Conservation (phyloP, 2,888 invertebrate genomes). For the Hirtodrosophila duncani region DNA sequence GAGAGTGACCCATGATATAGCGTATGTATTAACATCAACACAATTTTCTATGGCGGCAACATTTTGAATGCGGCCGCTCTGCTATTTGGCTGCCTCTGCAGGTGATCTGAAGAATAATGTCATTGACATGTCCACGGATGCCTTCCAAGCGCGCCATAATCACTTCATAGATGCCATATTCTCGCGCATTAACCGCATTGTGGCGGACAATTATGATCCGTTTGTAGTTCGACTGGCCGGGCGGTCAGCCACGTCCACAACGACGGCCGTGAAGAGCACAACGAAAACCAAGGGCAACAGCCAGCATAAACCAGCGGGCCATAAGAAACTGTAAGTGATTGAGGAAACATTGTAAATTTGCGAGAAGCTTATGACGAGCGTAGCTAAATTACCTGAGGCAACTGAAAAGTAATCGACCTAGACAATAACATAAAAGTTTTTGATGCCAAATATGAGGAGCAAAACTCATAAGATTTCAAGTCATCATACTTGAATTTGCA, state of each 20-base stretch:
- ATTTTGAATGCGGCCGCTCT: too few species aligned
- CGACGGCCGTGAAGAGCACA: constrained; percentile 39
- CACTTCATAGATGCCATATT: constrained; percentile 90
- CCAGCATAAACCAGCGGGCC: constrained; percentile 43
- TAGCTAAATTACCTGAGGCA: too few species aligned
- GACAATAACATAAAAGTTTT: too few species aligned
- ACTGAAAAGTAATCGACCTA: too few species aligned
- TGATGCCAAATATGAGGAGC: too few species aligned
- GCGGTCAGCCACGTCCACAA: constrained; percentile 43
- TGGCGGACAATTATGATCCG: constrained; percentile 89
- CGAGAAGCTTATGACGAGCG: constrained; percentile 1
- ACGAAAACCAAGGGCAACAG: too few species aligned
- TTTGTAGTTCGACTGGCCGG: constrained; percentile 83
- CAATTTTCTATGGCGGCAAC: constrained; percentile 27
- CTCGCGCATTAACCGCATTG: constrained; percentile 88
- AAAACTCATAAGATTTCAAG: too few species aligned
- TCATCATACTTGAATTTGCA: too few species aligned
- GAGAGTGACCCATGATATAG: too few species aligned
- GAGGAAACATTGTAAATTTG: neutral
- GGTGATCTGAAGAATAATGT: constrained; percentile 76
- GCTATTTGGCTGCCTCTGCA: constrained; percentile 37
- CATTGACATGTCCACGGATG: constrained; percentile 76
- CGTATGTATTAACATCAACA: constrained; percentile 36
- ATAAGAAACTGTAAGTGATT: constrained; percentile 73
- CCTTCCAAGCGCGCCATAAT: constrained; percentile 89